Evolutionary conservation across 2,797 vertebrate genomes (phyloP), one percentile per base, ranked within the genome.

Genomic region (Liasis olivaceus): DNA sequence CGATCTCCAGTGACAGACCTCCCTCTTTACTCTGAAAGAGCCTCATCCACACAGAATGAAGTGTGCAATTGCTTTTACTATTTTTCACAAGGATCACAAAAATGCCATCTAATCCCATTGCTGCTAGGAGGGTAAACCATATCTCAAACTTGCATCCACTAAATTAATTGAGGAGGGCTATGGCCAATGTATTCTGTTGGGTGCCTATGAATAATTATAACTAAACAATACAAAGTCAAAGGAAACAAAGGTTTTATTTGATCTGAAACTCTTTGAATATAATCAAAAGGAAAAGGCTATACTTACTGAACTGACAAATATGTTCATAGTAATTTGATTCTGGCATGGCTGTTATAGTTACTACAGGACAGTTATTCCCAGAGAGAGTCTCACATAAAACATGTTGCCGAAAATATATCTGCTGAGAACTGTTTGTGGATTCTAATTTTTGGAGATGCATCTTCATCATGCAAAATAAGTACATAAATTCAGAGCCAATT

Each of bases 281-380:
- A 84, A 28, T 15, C 91, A 85, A 56, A 2, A 92, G 92, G 72
- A 63, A 91, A 88, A 92, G 94, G 1, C 85, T 24, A 91, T 93
- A 99, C 99, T 98, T 97, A 99, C 99, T 98, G 95, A 99, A 99
- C 92, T 99, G 99, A 98, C 98, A 99, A 96, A 99, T 97, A 95
- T 99, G 98, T 95, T 99, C 98, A 63, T 97, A 98, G 96, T 98
- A 98, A 97, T 97, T 98, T 85, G 99, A 99, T 96, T 99, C 99
- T 0, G 99, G 99, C 99, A 99, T 99, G 91, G 99, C 99, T 92
- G 99, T 99, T 97, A 99, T 99, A 94, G 99, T 99, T 95, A 99
- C 97, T 95, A 99, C 97, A 0, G 99, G 99, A 96, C 99, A 99
- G 96, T 95, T 95, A 96, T 99, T 99, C 94, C 99, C 99, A 91